These are phyloP conservation scores for Anarsia innoxiella DNA, from an alignment of 2,888 invertebrate genomes.

Conservation along the genomic window DNA sequence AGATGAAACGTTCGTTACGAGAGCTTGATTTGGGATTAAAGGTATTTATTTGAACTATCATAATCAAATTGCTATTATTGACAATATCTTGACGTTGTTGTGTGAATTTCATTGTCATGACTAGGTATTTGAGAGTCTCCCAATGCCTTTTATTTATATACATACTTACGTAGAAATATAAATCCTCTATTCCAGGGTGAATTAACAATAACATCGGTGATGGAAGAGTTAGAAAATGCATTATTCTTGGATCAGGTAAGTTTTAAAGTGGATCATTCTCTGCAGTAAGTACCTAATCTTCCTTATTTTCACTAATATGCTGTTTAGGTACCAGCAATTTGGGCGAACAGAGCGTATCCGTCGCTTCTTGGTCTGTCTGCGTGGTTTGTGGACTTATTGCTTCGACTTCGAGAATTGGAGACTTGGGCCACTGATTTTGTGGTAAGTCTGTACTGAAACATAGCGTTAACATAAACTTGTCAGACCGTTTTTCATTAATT, in stretches of 20 bases:
- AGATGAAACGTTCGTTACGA: slow-evolving; percentile 91
- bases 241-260: slow-evolving; percentile 89
- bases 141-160: too few relatives aligned
- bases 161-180: too few relatives aligned
- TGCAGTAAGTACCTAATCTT: background rate
- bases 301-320: background rate
- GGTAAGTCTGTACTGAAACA: slow-evolving; percentile 59
- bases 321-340: slow-evolving; percentile 84
- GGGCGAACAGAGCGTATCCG: slow-evolving; percentile 93
- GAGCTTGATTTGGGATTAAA: slow-evolving; percentile 96
- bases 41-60: slow-evolving; percentile 46
- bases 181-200: slow-evolving; percentile 93
- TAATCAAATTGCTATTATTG: too few relatives aligned
- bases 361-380: slow-evolving; percentile 89
- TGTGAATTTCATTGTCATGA: too few relatives aligned
- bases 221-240: slow-evolving; percentile 96
- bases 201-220: slow-evolving; percentile 95
- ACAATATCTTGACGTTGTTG: too few relatives aligned
- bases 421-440: slow-evolving; percentile 97
- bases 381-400: slow-evolving; percentile 94
- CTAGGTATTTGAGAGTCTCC: too few relatives aligned
- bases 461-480: too few relatives aligned
- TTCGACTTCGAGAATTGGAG: slow-evolving; percentile 90
- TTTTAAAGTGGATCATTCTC: too few relatives aligned
- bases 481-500: background rate